These are phyloP conservation scores for Campoletis raptor DNA, from an alignment of 2,888 invertebrate genomes.

Conservation along the genomic window DNA sequence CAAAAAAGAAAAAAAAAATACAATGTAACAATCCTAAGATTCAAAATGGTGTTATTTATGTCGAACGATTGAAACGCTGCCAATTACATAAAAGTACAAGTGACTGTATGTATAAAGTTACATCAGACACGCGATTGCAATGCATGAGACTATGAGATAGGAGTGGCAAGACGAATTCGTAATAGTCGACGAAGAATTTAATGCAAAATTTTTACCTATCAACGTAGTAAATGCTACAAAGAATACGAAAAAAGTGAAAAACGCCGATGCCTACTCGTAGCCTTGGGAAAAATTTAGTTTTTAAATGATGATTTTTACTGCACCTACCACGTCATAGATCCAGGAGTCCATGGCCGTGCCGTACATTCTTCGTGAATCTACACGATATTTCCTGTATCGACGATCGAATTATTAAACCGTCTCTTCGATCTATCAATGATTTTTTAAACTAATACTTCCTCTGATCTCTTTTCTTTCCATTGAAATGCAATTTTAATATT, in stretches of 20 bases:
- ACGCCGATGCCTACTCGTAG: not conserved
- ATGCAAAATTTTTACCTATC: not conserved
- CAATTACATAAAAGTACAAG: constrained; percentile 11
- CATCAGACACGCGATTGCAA: not conserved
- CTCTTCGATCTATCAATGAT: constrained; percentile 3
- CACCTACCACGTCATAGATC: constrained; percentile 84
- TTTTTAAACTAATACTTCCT: not conserved
- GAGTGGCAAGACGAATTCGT: not conserved
- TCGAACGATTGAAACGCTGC: constrained; percentile 16
- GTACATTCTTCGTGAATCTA: constrained; percentile 72
- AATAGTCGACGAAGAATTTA: not conserved
- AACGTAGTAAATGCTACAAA: not conserved
- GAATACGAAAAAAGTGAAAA: not conserved
- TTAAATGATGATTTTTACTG: constrained; percentile 27
- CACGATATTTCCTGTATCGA: constrained; percentile 2
- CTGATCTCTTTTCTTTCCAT: not conserved
- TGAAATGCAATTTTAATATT: not conserved
- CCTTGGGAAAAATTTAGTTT: not conserved
- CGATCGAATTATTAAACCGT: not conserved
- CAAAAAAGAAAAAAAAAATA: not conserved
- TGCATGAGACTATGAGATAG: not conserved
- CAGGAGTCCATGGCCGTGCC: constrained; percentile 82
- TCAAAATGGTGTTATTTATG: constrained; percentile 3
- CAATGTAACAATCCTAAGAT: not conserved
- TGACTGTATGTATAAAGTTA: not conserved